Evolutionary conservation across 2,113 vertebrate species (phyloP), one percentile per base, ranked within the genome.

Genomic region (Sciurus niger): DNA sequence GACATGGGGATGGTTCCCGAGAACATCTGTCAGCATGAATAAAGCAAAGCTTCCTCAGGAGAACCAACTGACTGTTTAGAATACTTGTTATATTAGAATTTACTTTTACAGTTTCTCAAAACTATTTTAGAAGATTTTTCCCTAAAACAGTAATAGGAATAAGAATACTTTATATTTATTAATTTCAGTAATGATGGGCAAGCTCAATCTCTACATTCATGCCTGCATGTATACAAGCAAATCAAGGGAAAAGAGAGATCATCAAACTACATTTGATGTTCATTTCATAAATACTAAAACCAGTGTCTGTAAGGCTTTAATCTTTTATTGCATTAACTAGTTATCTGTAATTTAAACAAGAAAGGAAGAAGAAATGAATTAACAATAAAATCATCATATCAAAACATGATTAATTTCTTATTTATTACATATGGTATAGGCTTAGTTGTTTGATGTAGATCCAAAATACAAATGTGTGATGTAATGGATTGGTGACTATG

Each of bases 61-160:
- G n/a, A 82, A n/a, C 0, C 6, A 14, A 80, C 2, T 6, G 8
- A 89, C 2, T 58, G 7, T 0, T 77, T 40, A 30, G 14, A 37
- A 89, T 9, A n/a, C 55, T 46, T 53, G 10, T 76, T 90, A 8
- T 60, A 60, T 60, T 22, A 76, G 20, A 78, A 53, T 17, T 17
- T 13, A n/a, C 17, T 84, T 92, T 40, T 6, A 79, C 2, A 63
- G 16, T 95, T 65, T 32, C 18, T 84, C 34, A 73, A 4, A 9
- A 51, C 67, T 48, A 83, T 53, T 82, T 77, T 85, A 28, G 8
- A 5, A 25, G 4, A 58, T 2, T 67, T 25, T 82, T 86, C 5
- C 22, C 24, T 53, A 22, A 10, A 72, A 60, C 1, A 53, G 58
- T 22, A 60, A 60, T 60, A 60, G 8, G 90, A 94, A 77, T 53